Evolutionary conservation across 35 echinoderm and acorn worm genomes (phyloP).

Genomic region (Ophiothrix spiculata): DNA sequence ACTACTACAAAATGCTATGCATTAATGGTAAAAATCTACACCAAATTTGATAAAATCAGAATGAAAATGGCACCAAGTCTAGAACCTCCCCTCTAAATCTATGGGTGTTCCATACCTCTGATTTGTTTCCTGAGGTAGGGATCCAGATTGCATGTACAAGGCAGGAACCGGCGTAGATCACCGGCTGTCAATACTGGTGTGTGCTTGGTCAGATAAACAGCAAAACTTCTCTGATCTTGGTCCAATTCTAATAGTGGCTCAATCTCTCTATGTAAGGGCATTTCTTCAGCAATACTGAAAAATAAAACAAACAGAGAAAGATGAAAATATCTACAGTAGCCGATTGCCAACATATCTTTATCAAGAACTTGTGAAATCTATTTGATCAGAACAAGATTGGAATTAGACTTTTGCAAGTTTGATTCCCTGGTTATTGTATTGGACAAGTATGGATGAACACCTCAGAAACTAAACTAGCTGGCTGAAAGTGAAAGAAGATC

Average conservation of each 20-base stretch:
- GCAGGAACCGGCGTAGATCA: slow-evolving; percentile 78
- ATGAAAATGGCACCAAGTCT: too few species aligned
- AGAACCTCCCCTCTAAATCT: too few species aligned
- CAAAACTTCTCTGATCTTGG: slow-evolving; percentile 71
- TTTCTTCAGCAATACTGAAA: slow-evolving; percentile 63
- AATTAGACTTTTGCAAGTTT: too few species aligned
- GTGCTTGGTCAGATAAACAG: slow-evolving; percentile 85
- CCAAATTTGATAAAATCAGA: too few species aligned
- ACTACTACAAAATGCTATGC: too few species aligned
- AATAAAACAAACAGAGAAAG: slow-evolving; percentile 12
- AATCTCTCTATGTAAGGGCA: slow-evolving; percentile 54
- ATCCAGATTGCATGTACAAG: slow-evolving; percentile 92
- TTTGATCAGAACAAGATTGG: neutral
- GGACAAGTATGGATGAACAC: too few species aligned
- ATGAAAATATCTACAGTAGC: neutral
- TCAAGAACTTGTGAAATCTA: neutral
- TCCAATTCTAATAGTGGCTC: slow-evolving; percentile 86
- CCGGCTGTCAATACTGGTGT: slow-evolving; percentile 59
- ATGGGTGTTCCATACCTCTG: slow-evolving; percentile 75
- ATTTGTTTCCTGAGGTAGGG: slow-evolving; percentile 90
- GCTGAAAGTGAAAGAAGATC: too few species aligned
- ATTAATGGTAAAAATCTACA: too few species aligned
- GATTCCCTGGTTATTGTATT: too few species aligned
- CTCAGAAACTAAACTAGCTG: too few species aligned
- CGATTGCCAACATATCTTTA: neutral